Evolutionary conservation across 1,140 invertebrate genomes (phyloP), one percentile per base, ranked within the genome.

Genomic region (Bombus pyrosoma): DNA sequence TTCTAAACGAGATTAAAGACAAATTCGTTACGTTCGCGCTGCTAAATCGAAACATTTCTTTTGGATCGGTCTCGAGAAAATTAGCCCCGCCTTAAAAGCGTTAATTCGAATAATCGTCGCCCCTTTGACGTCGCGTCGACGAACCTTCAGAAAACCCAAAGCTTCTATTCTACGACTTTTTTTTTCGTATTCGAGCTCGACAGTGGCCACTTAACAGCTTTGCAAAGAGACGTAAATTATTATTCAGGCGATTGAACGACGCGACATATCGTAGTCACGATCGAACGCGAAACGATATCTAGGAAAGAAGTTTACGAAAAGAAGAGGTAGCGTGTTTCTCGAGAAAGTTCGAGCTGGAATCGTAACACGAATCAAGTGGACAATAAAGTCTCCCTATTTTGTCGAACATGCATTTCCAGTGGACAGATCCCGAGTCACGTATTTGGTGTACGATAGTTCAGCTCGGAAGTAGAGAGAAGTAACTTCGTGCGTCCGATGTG

Each of bases 141-240:
- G 32, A 47, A n/a, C 62, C 64, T 62, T 86, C 64, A 12, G 57
- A 59, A 87, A 64, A 71, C 37, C 37, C 9, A 68, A 2, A 39
- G 32, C 13, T n/a, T 32, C 62, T n/a, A 32, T 18, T 32, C 5
- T 3, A n/a, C n/a, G 62, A 2, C 15, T 34, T 34, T n/a, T 2
- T 2, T 28, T 32, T n/a, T 34, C 73, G 64, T 66, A 47, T 77
- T 75, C 57, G 28, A 76, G 8, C 13, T 34, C 32, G 34, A 62
- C 69, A 90, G 87, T 87, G 86, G 76, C 25, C 72, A 53, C 87
- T 89, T 87, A 85, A 90, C 78, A 87, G 72, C 79, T 69, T 37
- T 34, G 66, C 81, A 53, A 90, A 87, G 85, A 86, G 86, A 43
- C 47, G 47, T 18, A 8, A 22, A 53, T 53, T 53, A 53, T 22